Percentiles rank a stretch among this genome's conserved stretches.
These are phyloP conservation scores for Dascyllus trimaculatus DNA, from an alignment of 2,113 vertebrate genomes.

Conservation along the genomic window DNA sequence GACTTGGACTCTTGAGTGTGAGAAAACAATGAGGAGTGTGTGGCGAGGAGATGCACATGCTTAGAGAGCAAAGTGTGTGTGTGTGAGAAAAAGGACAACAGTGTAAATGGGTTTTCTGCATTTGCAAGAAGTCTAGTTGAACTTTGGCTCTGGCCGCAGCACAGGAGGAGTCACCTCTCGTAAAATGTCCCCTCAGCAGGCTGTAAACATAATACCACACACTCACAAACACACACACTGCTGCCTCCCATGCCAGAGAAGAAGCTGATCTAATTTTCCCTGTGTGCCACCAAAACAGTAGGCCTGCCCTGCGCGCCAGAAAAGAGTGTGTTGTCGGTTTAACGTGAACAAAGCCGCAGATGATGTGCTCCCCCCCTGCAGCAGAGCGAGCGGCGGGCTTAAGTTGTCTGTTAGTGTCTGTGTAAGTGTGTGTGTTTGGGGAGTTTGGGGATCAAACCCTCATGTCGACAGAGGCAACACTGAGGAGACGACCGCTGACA, in stretches of 20 bases:
- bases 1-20: slow-evolving; percentile 19
- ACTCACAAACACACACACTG: slow-evolving; percentile 38
- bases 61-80: slow-evolving; percentile 10
- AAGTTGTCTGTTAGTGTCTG: slow-evolving; percentile 81
- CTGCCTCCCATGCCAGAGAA: slow-evolving; percentile 3
- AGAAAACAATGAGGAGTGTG: slow-evolving; percentile 14
- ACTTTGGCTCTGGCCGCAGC: slow-evolving; percentile 72
- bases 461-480: slow-evolving; percentile 76
- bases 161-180: slow-evolving; percentile 68
- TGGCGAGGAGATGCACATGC: neutral
- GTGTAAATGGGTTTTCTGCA: slow-evolving; percentile 15
- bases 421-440: slow-evolving; percentile 79
- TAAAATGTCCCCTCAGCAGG: slow-evolving; percentile 74
- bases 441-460: slow-evolving; percentile 79
- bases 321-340: slow-evolving; percentile 41
- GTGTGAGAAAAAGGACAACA: neutral
- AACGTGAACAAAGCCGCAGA: slow-evolving; percentile 37
- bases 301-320: neutral
- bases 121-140: slow-evolving; percentile 72
- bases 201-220: slow-evolving; percentile 75
- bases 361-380: neutral
- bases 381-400: slow-evolving; percentile 55
- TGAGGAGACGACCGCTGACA: slow-evolving; percentile 76
- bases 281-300: neutral
- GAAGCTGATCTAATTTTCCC: neutral